Base-by-base conservation (phyloP, 92 coral and sea anemone genomes). In the Palythoa heliodiscus region DNA sequence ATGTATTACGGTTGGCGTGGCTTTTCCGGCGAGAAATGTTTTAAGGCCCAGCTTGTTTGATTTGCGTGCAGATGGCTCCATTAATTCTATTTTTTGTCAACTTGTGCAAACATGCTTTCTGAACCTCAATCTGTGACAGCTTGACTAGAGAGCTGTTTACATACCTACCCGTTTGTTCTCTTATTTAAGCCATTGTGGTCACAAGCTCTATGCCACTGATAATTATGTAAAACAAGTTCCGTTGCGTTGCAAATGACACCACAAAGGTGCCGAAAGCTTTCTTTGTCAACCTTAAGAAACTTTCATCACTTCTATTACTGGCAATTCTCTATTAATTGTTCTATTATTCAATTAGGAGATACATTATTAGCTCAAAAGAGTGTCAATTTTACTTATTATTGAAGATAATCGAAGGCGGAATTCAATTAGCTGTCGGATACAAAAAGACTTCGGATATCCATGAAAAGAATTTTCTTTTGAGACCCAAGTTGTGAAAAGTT, bases 331-430 rank as follows among this genome's bases (percentile, higher is more conserved):
- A 90, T 90, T 91, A 90, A 94, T 91, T 91, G 92, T 90, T 87
- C 89, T 93, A 89, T 94, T 94, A 94, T 87, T 86, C 98, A 94
- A 94, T 94, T 94, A 94, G 92, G 87, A 86, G 91, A 89, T 94
- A 96, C 92, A 90, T 92, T 88, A 89, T 66, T 80, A 91, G 92
- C 87, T 87, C 92, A 90, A 90, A 88, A 92, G 95, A 79, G 98
- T 96, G 98, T 96, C 98, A 93, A 96, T 96, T 96, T 91, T 87
- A 87, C 81, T 93, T 90, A 94, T 96, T 92, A 95, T 91, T 92
- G 86, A 69, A 91, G 98, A 96, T 96, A 89, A 96, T 96, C 98
- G 94, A 91, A 89, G 89, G 87, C 76, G 94, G 98, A 91, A 96
- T 96, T 96, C 98, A 96, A 91, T 96, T 96, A 92, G 93, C 88